A percentile compares a stretch with the other conserved stretches of the same genome.
Conservation (phyloP, 2,797 vertebrate species). For the Acropternis orthonyx region DNA sequence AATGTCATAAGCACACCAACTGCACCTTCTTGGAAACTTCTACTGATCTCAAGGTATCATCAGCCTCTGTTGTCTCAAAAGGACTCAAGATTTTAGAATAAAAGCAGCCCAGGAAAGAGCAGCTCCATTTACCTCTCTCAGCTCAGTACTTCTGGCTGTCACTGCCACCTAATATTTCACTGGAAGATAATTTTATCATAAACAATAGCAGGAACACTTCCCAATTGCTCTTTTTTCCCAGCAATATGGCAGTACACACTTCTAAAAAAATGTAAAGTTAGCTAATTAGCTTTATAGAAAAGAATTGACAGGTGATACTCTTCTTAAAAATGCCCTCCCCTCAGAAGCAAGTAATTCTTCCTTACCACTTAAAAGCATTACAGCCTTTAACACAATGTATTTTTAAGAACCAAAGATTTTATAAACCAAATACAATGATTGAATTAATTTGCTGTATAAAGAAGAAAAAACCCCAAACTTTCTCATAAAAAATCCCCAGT, state of each 20-base stretch:
- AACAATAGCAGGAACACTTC: not conserved
- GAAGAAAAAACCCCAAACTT: not conserved
- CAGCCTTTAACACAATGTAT: not conserved
- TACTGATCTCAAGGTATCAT: not conserved
- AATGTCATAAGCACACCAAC: fast-evolving
- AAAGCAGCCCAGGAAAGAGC: not conserved
- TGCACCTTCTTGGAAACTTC: not conserved
- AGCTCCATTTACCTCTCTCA: not conserved
- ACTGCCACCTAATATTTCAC: not conserved
- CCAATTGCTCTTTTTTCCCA: not conserved
- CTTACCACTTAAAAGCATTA: not conserved
- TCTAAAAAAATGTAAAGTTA: not conserved
- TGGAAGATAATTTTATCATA: not conserved
- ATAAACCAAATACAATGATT: not conserved
- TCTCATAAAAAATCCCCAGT: not conserved
- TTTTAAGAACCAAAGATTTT: not conserved
- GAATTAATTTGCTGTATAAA: not conserved
- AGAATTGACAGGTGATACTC: not conserved
- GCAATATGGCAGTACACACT: not conserved
- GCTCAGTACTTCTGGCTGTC: not conserved
- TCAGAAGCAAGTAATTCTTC: not conserved
- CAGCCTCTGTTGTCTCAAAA: not conserved
- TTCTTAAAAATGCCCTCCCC: not conserved
- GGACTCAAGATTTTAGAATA: not conserved
- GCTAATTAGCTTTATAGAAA: not conserved